Percentiles rank a stretch among this genome's conserved stretches.
phyloP scores from a whole-genome alignment of 2,888 invertebrate genomes.

The Germaria angustata region DNA sequence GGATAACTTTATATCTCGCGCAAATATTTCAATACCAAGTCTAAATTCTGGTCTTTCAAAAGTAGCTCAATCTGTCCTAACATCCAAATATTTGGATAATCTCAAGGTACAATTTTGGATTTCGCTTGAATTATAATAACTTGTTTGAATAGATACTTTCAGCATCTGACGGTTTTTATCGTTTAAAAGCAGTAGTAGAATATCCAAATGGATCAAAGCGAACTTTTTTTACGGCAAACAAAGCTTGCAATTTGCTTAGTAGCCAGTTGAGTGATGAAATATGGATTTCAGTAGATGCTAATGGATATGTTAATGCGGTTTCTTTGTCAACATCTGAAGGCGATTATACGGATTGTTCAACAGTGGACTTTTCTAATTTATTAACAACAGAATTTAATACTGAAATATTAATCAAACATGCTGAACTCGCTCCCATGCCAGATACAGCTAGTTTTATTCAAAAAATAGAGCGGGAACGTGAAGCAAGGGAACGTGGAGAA shows the following conservation, averaged over 20 bases:
- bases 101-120: conserved; percentile 81
- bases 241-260: conserved; percentile 89
- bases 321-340: conserved; percentile 81
- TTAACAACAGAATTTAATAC: conserved; percentile 85
- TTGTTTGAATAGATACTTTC: conserved; percentile 83
- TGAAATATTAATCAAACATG: conserved; percentile 88
- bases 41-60: conserved; percentile 84
- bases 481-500: conserved; percentile 93
- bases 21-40: conserved; percentile 86
- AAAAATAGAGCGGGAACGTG: conserved; percentile 94
- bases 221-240: conserved; percentile 88
- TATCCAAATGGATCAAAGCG: conserved; percentile 85
- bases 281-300: conserved; percentile 89
- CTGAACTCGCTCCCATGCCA: conserved; percentile 92
- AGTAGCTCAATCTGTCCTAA: conserved; percentile 83
- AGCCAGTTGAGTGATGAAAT: conserved; percentile 89
- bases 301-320: conserved; percentile 89
- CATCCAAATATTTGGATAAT: conserved; percentile 81
- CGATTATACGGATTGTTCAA: conserved; percentile 55
- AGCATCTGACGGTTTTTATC: conserved; percentile 86
- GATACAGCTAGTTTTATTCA: conserved; percentile 97
- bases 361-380: conserved; percentile 72
- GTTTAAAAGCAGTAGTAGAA: conserved; percentile 85
- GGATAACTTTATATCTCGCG: conserved; percentile 83
- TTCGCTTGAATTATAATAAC: background rate